Conservation (phyloP, 2,888 invertebrate species). For the Dasypogon diadema region DNA sequence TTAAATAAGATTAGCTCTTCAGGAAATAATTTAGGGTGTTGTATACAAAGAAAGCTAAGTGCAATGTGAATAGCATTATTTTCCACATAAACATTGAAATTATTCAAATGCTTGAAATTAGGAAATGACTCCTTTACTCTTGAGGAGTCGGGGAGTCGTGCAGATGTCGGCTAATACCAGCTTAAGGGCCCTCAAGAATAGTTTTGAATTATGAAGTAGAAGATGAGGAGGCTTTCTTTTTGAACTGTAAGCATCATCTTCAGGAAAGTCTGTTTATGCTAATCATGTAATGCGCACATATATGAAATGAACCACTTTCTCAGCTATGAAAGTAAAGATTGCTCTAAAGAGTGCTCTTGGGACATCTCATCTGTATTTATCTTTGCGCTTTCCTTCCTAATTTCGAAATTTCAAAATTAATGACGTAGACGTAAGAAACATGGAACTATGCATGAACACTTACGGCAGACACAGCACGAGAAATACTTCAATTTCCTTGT, state of each 20-base stretch:
- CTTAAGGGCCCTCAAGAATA: conserved; percentile 1
- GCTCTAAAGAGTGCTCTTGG: not conserved
- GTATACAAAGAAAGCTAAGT: too few species aligned
- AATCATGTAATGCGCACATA: conserved; percentile 7
- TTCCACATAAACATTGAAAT: too few species aligned
- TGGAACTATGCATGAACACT: conserved; percentile 12
- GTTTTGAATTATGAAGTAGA: conserved; percentile 30
- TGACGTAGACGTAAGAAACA: conserved; percentile 9
- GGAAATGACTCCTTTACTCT: too few species aligned
- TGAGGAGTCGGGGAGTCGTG: too few species aligned
- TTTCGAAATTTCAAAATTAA: conserved; percentile 35
- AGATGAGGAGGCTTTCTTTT: conserved; percentile 5
- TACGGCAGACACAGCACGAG: not conserved
- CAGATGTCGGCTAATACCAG: too few species aligned
- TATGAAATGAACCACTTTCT: conserved; percentile 15
- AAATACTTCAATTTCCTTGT: conserved; percentile 23
- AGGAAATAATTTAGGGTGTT: too few species aligned
- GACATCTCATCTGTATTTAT: conserved; percentile 22
- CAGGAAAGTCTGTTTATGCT: not conserved
- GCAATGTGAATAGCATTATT: too few species aligned
- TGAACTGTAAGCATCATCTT: conserved; percentile 15
- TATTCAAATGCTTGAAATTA: too few species aligned
- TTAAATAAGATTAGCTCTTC: too few species aligned
- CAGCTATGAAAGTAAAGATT: too few species aligned
- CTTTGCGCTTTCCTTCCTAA: not conserved